These are phyloP conservation scores for Abscondita cerata DNA, from an alignment of 2,888 invertebrate genomes.

Conservation along the genomic window DNA sequence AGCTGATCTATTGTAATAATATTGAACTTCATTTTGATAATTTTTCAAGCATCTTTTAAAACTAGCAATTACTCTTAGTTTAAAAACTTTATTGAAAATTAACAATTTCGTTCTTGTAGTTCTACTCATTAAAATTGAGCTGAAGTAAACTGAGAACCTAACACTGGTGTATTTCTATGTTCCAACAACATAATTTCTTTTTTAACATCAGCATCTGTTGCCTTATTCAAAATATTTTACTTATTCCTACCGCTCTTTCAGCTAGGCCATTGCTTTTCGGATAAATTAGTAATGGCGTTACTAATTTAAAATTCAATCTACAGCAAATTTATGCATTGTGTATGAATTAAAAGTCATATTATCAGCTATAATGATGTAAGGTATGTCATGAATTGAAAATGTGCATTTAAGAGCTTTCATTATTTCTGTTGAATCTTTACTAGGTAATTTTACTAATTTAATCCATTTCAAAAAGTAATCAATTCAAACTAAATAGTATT, in stretches of 20 bases:
- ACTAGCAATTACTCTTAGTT: too few relatives aligned
- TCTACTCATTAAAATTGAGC: too few relatives aligned
- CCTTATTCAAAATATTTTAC: background rate
- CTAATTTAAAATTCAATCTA: conserved; percentile 2
- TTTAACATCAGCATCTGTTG: too few relatives aligned
- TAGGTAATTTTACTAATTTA: conserved; percentile 3
- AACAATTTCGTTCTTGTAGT: too few relatives aligned
- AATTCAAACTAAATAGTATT: background rate
- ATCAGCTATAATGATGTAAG: background rate
- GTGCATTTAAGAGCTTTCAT: background rate
- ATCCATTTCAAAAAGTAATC: background rate
- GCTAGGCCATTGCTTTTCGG: conserved; percentile 9
- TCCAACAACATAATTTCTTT: too few relatives aligned
- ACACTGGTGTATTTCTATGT: too few relatives aligned
- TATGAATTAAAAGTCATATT: conserved; percentile 6
- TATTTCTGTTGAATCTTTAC: background rate
- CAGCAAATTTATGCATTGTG: conserved; percentile 4
- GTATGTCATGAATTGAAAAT: background rate
- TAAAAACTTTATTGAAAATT: too few relatives aligned
- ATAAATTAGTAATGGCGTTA: background rate
- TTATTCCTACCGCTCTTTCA: background rate
- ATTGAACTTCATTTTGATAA: background rate
- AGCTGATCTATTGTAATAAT: background rate
- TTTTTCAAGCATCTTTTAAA: too few relatives aligned
- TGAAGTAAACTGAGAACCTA: too few relatives aligned